Evolutionary conservation across 1,140 invertebrate genomes (phyloP).

Genomic region (Babylonia areolata): DNA sequence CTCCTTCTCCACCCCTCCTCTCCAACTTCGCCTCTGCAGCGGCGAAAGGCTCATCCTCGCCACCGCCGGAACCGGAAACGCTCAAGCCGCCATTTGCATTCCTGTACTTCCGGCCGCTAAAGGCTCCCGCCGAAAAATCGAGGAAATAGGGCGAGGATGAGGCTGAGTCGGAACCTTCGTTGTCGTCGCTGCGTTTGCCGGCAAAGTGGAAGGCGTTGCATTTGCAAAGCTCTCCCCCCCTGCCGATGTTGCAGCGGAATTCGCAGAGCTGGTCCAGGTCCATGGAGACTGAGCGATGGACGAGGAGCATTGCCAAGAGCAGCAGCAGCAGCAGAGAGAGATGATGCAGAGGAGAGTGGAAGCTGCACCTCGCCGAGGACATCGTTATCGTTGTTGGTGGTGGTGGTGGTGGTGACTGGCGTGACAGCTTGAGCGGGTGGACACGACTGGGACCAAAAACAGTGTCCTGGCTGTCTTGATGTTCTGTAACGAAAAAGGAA

Average conservation of each 20-base stretch:
- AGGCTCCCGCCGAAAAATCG: not conserved
- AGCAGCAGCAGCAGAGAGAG: not conserved
- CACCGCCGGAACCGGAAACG: not conserved
- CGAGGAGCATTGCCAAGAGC: slow-evolving; percentile 5
- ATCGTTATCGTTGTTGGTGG: not conserved
- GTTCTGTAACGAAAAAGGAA: too few species aligned
- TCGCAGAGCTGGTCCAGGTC: slow-evolving; percentile 38
- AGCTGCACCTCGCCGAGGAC: not conserved
- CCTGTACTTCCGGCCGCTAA: not conserved
- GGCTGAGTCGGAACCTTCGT: not conserved
- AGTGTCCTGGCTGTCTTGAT: too few species aligned
- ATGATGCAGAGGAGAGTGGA: not conserved
- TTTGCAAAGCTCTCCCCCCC: slow-evolving; percentile 46
- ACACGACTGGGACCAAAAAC: too few species aligned
- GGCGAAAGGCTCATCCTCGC: not conserved
- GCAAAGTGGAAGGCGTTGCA: slow-evolving; percentile 52
- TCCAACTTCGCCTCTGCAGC: not conserved
- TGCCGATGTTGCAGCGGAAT: slow-evolving; percentile 33
- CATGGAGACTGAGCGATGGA: not conserved
- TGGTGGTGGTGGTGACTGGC: not conserved
- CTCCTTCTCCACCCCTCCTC: not conserved
- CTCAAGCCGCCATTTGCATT: not conserved
- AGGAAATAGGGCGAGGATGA: not conserved
- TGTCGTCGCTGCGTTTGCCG: slow-evolving; percentile 41
- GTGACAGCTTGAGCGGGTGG: not conserved